Conservation (phyloP, 2,113 vertebrate genomes). For the Myotis brandtii region DNA sequence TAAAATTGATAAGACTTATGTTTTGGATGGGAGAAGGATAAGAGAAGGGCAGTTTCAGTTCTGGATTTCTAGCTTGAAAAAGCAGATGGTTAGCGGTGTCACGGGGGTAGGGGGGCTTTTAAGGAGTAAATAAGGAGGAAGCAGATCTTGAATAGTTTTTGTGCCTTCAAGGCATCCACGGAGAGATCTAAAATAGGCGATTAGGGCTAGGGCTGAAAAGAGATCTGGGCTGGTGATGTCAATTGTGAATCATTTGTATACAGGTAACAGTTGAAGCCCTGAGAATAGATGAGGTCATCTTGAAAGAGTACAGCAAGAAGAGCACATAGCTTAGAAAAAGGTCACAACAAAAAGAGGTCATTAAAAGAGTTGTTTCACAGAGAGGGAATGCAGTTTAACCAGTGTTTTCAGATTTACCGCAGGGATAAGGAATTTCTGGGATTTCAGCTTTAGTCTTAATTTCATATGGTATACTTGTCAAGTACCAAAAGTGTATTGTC, state of each 20-base stretch:
- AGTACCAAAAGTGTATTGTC: background rate
- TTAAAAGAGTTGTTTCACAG: background rate
- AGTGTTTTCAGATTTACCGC: background rate
- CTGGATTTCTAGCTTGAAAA: slow-evolving; percentile 9
- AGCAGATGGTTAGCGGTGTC: background rate
- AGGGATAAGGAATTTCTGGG: background rate
- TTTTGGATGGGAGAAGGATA: background rate
- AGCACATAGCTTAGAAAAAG: background rate
- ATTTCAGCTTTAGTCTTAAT: background rate
- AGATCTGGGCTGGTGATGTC: background rate
- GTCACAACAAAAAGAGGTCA: background rate
- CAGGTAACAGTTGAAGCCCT: background rate
- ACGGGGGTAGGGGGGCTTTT: background rate
- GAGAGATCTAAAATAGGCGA: background rate
- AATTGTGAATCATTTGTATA: background rate
- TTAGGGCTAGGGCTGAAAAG: background rate
- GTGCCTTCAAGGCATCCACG: background rate
- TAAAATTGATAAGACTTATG: background rate
- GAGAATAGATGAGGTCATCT: background rate
- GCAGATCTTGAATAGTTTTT: background rate
- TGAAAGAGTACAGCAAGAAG: background rate
- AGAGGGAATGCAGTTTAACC: background rate
- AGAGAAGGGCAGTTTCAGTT: background rate
- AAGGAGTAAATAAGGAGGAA: background rate
- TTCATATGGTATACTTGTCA: background rate